Evolutionary conservation across 2,888 invertebrate species (phyloP).

Genomic region (Synanthedon myopaeformis): DNA sequence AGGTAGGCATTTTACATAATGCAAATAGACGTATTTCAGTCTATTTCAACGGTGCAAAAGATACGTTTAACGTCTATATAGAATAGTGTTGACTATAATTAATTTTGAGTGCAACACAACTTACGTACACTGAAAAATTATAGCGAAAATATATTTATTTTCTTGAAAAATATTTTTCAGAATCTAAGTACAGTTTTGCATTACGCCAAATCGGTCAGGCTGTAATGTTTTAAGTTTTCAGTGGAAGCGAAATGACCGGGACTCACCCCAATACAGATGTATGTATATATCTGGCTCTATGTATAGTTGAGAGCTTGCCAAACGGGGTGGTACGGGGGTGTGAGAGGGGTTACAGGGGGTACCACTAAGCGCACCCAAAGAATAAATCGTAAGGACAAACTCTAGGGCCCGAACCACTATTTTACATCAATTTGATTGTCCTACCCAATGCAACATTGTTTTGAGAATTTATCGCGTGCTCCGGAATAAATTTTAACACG

Average conservation of each 20-base stretch:
- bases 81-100: no score
- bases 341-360: not conserved
- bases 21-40: no score
- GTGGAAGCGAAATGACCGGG: constrained; percentile 15
- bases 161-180: no score
- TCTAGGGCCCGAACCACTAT: constrained; percentile 14
- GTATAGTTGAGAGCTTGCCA: constrained; percentile 5
- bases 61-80: no score
- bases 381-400: constrained; percentile 13
- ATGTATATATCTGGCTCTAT: not conserved
- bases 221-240: constrained; percentile 16
- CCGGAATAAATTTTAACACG: no score
- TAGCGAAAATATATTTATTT: no score
- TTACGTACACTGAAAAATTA: no score
- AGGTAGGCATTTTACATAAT: no score
- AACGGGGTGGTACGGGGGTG: constrained; percentile 1
- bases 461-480: no score
- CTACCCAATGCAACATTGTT: not conserved
- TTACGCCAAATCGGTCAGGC: constrained; percentile 36
- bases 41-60: no score
- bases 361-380: not conserved
- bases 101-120: no score
- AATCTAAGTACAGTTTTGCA: constrained; percentile 3
- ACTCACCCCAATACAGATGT: constrained; percentile 4
- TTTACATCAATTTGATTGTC: not conserved